Evolutionary conservation across 2,113 vertebrate genomes (phyloP).

Genomic region (Scartelaos histophorus): DNA sequence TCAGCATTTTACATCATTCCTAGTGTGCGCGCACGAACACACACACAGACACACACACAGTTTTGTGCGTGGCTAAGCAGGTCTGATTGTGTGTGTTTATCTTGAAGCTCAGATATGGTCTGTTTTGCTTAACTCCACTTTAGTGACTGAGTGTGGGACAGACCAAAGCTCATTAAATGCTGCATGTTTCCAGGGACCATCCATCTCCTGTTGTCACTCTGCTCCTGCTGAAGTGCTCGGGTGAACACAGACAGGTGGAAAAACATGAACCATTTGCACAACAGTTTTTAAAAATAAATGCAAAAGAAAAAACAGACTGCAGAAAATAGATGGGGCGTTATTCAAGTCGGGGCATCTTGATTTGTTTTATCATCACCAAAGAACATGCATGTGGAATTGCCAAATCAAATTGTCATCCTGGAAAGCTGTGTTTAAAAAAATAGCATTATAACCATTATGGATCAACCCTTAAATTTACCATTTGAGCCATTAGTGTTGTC

Average conservation of each 20-base stretch:
- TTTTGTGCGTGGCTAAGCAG: constrained; percentile 24
- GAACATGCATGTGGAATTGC: not conserved
- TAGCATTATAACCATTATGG: not conserved
- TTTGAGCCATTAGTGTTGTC: too few species aligned
- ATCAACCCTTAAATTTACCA: not conserved
- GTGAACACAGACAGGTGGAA: constrained; percentile 10
- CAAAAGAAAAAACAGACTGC: not conserved
- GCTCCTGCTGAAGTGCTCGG: not conserved
- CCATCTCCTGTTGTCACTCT: constrained; percentile 44
- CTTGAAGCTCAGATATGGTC: constrained; percentile 2
- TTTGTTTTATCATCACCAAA: too few species aligned
- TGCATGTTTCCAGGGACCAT: constrained; percentile 38
- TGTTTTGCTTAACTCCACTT: not conserved
- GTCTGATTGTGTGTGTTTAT: constrained; percentile 21
- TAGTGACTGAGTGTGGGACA: not conserved
- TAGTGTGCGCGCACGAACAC: too few species aligned
- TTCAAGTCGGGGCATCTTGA: not conserved
- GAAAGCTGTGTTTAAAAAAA: too few species aligned
- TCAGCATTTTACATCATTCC: constrained; percentile 2
- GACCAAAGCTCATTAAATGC: constrained; percentile 34
- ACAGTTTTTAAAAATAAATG: constrained; percentile 1
- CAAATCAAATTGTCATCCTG: too few species aligned
- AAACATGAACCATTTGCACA: constrained; percentile 16
- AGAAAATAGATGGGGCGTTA: not conserved
- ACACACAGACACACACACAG: not conserved